These are phyloP conservation scores for Columba livia DNA, from an alignment of 2,113 vertebrate genomes.

Conservation along the genomic window DNA sequence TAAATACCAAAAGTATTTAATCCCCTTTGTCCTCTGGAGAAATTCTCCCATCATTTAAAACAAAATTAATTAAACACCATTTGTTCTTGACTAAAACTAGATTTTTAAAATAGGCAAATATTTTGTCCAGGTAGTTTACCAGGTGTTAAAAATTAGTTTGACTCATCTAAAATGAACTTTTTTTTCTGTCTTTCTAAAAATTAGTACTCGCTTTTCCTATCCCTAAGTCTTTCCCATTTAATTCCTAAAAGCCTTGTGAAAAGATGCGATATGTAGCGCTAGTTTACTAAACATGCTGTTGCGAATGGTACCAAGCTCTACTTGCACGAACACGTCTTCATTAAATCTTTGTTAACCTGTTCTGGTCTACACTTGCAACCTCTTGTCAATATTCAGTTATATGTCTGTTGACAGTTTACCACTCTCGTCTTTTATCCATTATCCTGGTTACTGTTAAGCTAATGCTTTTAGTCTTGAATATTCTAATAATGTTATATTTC, in stretches of 20 bases:
- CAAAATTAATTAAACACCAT: not conserved
- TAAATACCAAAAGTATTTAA: not conserved
- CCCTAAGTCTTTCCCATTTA: not conserved
- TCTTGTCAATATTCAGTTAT: not conserved
- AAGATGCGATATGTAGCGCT: not conserved
- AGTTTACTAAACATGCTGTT: not conserved
- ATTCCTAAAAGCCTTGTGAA: not conserved
- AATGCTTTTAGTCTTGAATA: conserved; percentile 12
- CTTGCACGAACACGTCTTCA: not conserved
- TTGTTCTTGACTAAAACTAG: not conserved
- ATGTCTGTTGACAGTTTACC: not conserved
- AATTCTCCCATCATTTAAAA: not conserved
- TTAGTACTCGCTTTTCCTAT: not conserved
- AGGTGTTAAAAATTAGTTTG: not conserved
- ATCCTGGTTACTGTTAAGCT: not conserved
- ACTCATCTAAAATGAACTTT: not conserved
- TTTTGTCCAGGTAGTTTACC: not conserved
- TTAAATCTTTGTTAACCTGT: not conserved
- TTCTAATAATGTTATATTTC: not conserved
- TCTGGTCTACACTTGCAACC: not conserved
- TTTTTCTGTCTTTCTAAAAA: not conserved
- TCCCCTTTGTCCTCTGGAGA: not conserved
- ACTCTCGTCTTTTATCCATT: not conserved
- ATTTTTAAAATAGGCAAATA: not conserved
- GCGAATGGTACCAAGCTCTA: not conserved